Base-by-base conservation (phyloP, 2,888 invertebrate species). In the Deilephila porcellus region DNA sequence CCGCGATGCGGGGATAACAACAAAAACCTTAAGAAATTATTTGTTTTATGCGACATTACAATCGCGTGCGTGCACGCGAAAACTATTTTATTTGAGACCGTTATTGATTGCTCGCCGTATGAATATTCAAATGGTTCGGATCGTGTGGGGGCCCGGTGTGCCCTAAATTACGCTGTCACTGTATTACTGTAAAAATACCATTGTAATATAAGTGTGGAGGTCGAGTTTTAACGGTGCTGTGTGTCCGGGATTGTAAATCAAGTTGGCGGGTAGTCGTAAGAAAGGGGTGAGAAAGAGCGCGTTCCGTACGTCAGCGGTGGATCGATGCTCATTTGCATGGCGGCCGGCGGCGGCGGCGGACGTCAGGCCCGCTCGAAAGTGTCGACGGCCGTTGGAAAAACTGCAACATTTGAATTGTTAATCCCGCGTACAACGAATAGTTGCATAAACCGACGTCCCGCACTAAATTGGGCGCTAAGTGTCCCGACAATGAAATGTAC, bases 61-160 rank as follows among this genome's bases (percentile, higher is more conserved):
- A 67, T 94, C 90, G 94, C 94, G 94, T 94, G 94, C 91, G 89
- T 88, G 90, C 94, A 94, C 93, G 94, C 93, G 91, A 93, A 94
- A 93, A 92, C 91, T 91, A 93, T 91, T 92, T 87, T 92, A 91
- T 92, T 90, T 91, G 92, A 91, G 87, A 88, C 87, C 87, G 90
- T 92, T 94, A 94, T 94, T 93, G 94, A 94, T 94, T 93, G 91
- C 93, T 91, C 91, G 90, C 88, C 90, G 89, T 93, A 94, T 94
- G 93, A 94, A 94, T 94, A 94, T 94, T 94, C 94, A 94, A 87
- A 90, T 85, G 84, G 89, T 93, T 93, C 88, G 91, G 88, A 91
- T 93, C 92, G 91, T 91, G 90, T 91, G 90, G 91, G 90, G 91
- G 85, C 90, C 52, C 67, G 25, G 67, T 67, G 91, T 90, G 93